A percentile compares a stretch with the other conserved stretches of the same genome.
phyloP scores from a whole-genome alignment of 2,797 vertebrate species.

The Trichosurus vulpecula region DNA sequence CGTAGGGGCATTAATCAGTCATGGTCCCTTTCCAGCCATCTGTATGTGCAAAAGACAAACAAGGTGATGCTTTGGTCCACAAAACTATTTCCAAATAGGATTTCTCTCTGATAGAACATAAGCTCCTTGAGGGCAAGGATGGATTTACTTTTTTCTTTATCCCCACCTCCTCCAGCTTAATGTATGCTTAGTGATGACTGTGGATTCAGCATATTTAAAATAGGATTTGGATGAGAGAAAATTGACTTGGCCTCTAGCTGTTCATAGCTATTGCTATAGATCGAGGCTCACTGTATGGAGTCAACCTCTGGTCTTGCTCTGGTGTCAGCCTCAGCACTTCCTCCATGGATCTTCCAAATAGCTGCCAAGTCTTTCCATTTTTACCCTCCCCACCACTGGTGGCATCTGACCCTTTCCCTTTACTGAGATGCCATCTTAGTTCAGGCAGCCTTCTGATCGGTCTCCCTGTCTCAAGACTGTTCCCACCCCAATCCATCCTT shows the following conservation, averaged over 20 bases:
- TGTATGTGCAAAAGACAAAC: neutral
- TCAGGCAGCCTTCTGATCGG: neutral
- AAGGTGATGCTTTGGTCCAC: neutral
- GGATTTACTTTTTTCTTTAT: neutral
- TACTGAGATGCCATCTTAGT: neutral
- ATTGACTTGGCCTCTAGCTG: neutral
- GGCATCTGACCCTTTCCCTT: neutral
- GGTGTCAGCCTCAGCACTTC: neutral
- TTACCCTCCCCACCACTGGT: neutral
- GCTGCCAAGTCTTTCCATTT: neutral
- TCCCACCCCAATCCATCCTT: neutral
- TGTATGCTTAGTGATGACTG: neutral
- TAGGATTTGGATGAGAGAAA: neutral
- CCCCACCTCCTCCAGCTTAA: neutral
- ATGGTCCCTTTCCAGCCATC: neutral
- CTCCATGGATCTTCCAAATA: neutral
- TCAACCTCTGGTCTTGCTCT: neutral
- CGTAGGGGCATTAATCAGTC: neutral
- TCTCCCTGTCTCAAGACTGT: neutral
- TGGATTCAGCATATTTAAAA: neutral
- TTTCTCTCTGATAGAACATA: neutral
- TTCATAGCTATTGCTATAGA: neutral
- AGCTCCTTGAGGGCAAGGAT: neutral
- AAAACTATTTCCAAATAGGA: neutral
- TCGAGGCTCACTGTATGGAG: neutral